phyloP scores from a whole-genome alignment of 2,888 invertebrate genomes.

The Drosophila neutralis region DNA sequence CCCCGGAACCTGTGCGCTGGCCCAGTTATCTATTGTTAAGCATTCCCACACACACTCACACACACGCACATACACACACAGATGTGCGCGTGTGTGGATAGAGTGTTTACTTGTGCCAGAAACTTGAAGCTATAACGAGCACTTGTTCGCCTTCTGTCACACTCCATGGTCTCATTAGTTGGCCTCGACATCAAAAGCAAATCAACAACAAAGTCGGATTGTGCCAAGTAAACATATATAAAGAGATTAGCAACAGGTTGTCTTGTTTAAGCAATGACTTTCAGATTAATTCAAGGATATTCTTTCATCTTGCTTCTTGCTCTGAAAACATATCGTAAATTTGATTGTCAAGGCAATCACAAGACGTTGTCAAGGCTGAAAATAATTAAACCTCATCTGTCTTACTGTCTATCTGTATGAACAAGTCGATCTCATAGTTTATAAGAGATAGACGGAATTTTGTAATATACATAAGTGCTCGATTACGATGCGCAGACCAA shows the following conservation, averaged over 20 bases:
- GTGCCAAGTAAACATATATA: neutral
- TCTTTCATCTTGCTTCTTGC: neutral
- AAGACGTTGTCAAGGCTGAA: neutral
- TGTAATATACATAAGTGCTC: neutral
- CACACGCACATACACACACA: slow-evolving; percentile 1
- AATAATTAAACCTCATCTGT: neutral
- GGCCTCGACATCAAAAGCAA: slow-evolving; percentile 1
- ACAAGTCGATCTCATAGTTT: neutral
- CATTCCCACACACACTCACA: slow-evolving; percentile 8
- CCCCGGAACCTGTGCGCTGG: slow-evolving; percentile 22
- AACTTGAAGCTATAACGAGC: slow-evolving; percentile 26
- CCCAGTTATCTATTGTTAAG: slow-evolving; percentile 53
- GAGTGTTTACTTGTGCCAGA: neutral
- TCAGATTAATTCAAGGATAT: neutral
- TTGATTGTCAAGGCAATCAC: neutral
- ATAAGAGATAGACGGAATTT: neutral
- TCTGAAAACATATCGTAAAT: neutral
- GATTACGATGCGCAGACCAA: neutral
- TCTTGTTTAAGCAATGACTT: neutral
- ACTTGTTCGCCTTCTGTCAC: neutral
- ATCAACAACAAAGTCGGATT: neutral
- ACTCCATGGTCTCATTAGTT: slow-evolving; percentile 34
- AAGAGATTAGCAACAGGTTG: neutral
- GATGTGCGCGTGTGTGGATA: neutral
- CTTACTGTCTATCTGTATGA: neutral